These are phyloP conservation scores for Nebria brevicollis DNA, from an alignment of 2,888 invertebrate genomes.

Conservation along the genomic window DNA sequence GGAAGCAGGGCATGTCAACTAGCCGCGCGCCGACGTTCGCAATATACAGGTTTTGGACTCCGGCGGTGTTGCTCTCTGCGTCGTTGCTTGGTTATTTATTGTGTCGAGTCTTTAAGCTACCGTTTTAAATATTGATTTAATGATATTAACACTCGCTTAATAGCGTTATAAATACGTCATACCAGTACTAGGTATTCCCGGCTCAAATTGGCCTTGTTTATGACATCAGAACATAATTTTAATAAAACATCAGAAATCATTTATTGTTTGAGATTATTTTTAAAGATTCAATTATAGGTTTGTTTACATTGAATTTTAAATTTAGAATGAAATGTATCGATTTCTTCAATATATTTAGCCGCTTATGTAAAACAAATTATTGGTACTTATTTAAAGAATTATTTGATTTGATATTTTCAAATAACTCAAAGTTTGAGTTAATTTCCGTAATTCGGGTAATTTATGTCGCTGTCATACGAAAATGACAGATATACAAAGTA, in stretches of 20 bases:
- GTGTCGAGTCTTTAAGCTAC: conserved; percentile 19
- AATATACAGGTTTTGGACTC: conserved; percentile 15
- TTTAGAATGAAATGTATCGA: too few relatives aligned
- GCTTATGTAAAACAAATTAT: too few relatives aligned
- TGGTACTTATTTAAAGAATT: too few relatives aligned
- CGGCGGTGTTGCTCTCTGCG: background rate
- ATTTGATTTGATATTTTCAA: too few relatives aligned
- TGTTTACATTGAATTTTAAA: background rate
- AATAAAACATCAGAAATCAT: background rate
- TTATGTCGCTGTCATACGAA: too few relatives aligned
- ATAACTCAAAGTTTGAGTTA: too few relatives aligned
- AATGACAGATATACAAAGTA: too few relatives aligned
- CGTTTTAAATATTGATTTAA: conserved; percentile 32
- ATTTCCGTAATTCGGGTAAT: too few relatives aligned
- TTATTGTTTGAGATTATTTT: background rate
- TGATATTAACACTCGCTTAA: conserved; percentile 23
- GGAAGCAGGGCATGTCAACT: background rate
- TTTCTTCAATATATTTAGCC: too few relatives aligned
- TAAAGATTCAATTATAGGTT: background rate
- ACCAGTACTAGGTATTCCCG: background rate
- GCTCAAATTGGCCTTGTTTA: background rate
- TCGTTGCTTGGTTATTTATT: conserved; percentile 28
- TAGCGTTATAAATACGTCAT: background rate
- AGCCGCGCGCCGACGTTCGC: conserved; percentile 12
- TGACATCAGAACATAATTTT: background rate